Conservation (phyloP, 2,113 vertebrate genomes). For the Oriolus oriolus region DNA sequence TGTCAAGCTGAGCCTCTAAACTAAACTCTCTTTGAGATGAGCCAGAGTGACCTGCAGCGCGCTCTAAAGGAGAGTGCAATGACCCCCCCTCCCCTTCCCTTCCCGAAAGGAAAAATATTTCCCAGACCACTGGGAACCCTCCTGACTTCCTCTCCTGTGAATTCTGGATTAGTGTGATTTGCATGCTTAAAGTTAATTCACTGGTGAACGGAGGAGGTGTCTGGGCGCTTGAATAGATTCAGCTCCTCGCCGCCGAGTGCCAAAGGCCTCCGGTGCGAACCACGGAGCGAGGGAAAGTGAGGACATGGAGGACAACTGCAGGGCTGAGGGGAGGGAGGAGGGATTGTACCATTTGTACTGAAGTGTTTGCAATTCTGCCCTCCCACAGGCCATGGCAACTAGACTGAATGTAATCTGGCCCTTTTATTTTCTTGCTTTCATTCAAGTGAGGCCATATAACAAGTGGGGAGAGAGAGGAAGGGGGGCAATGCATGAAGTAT, state of each 20-base stretch:
- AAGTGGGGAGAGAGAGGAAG: neutral
- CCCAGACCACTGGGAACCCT: conserved; percentile 16
- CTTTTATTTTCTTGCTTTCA: conserved; percentile 45
- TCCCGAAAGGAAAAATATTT: neutral
- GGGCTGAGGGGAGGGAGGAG: conserved; percentile 39
- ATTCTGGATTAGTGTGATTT: conserved; percentile 54
- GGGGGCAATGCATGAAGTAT: neutral
- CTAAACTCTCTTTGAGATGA: conserved; percentile 50
- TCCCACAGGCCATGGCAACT: conserved; percentile 48
- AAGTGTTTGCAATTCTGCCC: conserved; percentile 44
- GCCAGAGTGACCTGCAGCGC: conserved; percentile 27
- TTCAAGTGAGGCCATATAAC: conserved; percentile 41
- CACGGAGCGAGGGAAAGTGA: conserved; percentile 19
- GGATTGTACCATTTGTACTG: conserved; percentile 28
- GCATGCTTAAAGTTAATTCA: conserved; percentile 48
- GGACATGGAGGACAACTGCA: conserved; percentile 33
- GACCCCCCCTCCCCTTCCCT: neutral
- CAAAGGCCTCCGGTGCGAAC: conserved; percentile 7
- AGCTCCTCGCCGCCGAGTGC: neutral
- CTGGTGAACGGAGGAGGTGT: conserved; percentile 29
- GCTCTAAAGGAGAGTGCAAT: conserved; percentile 41
- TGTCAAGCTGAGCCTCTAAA: conserved; percentile 35
- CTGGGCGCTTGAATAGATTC: conserved; percentile 32
- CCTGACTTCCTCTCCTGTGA: conserved; percentile 46
- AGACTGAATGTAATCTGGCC: conserved; percentile 40